phyloP scores from a whole-genome alignment of 2,113 vertebrate species.

The Phalacrocorax pelagicus region DNA sequence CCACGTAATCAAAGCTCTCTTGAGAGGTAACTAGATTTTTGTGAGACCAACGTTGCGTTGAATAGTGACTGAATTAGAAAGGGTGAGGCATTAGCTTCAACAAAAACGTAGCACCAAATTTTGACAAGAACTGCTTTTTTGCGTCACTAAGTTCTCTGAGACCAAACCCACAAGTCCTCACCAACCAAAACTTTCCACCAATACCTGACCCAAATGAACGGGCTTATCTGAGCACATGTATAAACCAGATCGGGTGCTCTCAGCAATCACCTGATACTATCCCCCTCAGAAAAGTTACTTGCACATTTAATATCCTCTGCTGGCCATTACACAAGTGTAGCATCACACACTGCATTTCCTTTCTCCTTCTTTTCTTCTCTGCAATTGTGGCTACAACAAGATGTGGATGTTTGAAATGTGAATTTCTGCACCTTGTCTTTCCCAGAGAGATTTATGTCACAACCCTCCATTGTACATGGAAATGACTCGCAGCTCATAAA shows the following conservation, averaged over 20 bases:
- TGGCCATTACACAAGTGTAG: neutral
- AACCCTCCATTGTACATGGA: accelerated
- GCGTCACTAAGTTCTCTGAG: neutral
- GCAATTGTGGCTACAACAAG: neutral
- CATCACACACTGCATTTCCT: no score
- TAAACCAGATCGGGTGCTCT: neutral
- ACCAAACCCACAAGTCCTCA: neutral
- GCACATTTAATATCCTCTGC: neutral
- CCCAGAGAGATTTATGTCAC: neutral
- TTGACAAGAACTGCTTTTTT: neutral
- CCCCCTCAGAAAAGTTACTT: neutral
- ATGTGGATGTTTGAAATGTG: neutral
- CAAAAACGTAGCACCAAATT: neutral
- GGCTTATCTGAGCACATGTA: neutral
- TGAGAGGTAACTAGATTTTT: neutral
- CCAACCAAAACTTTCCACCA: neutral
- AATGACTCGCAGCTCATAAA: neutral
- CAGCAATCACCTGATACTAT: neutral
- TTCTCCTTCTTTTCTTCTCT: neutral
- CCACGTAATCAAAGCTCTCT: neutral
- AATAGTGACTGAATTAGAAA: neutral
- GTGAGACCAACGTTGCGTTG: neutral
- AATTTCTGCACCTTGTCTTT: neutral
- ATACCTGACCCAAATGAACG: neutral
- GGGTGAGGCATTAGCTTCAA: neutral